These are phyloP conservation scores for Neofelis nebulosa DNA, from an alignment of 2,113 vertebrate species.

Conservation along the genomic window DNA sequence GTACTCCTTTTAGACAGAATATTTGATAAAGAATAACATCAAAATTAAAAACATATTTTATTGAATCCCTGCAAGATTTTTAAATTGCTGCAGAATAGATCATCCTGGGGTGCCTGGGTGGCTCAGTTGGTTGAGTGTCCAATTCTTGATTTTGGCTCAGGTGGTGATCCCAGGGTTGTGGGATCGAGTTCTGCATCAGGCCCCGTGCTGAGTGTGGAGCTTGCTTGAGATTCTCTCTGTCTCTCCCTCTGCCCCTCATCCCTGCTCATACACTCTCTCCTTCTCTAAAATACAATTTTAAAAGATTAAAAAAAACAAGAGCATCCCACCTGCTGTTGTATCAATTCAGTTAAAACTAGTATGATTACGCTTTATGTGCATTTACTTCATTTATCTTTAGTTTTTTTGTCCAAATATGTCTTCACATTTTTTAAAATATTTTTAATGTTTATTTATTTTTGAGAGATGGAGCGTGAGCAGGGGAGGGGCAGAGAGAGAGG, in stretches of 20 bases:
- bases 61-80: not conserved
- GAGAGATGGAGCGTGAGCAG: too few species aligned
- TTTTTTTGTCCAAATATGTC: not conserved
- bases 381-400: not conserved
- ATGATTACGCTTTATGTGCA: not conserved
- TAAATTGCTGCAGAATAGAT: not conserved
- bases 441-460: too few species aligned
- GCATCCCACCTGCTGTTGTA: not conserved
- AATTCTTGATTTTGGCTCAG: too few species aligned
- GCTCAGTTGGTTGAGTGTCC: too few species aligned
- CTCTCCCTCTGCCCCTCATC: too few species aligned
- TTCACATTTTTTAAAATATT: not conserved
- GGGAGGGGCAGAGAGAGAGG: too few species aligned
- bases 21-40: not conserved
- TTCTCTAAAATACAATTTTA: too few species aligned
- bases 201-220: too few species aligned
- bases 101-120: not conserved
- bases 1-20: not conserved
- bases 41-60: not conserved
- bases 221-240: too few species aligned
- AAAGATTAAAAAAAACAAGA: not conserved
- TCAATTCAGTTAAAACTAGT: not conserved
- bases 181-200: too few species aligned
- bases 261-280: too few species aligned
- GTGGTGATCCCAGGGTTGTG: too few species aligned